phyloP scores from a whole-genome alignment of 2,797 vertebrate genomes.

The Echiichthys vipera region DNA sequence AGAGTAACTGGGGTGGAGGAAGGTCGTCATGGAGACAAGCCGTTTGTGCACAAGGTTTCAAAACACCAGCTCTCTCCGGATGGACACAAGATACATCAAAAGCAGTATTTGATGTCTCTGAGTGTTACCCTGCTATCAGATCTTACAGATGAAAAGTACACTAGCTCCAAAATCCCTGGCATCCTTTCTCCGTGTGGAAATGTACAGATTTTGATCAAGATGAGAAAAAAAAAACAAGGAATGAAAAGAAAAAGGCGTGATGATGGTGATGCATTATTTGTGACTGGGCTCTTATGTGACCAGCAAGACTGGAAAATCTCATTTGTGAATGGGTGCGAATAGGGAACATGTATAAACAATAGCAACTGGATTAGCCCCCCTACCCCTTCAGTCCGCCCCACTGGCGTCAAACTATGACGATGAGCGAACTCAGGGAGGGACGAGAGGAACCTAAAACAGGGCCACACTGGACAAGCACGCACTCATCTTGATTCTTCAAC shows the following conservation, averaged over 20 bases:
- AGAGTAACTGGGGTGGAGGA: neutral
- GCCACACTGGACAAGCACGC: constrained; percentile 21
- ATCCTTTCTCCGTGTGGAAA: constrained; percentile 37
- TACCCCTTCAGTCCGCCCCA: constrained; percentile 38
- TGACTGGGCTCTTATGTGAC: constrained; percentile 13
- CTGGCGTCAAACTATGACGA: constrained; percentile 5
- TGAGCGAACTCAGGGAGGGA: constrained; percentile 5
- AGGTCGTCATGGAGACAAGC: constrained; percentile 28
- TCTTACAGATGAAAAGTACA: constrained; percentile 42
- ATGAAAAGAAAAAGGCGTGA: constrained; percentile 44
- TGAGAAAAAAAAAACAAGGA: constrained; percentile 58
- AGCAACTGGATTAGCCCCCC: constrained; percentile 34
- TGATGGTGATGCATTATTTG: neutral
- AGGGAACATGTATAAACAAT: constrained; percentile 22
- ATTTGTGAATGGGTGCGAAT: constrained; percentile 31
- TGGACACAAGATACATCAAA: constrained; percentile 21
- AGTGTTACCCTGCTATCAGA: constrained; percentile 16
- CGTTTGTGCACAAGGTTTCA: constrained; percentile 4
- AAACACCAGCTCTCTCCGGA: constrained; percentile 23
- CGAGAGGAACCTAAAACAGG: constrained; percentile 19
- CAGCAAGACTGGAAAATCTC: constrained; percentile 28
- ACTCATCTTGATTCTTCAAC: constrained; percentile 7
- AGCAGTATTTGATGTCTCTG: neutral
- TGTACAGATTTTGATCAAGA: constrained; percentile 48
- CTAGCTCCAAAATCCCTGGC: constrained; percentile 30